phyloP scores from a whole-genome alignment of 2,797 vertebrate species.

The Acipenser oxyrinchus region DNA sequence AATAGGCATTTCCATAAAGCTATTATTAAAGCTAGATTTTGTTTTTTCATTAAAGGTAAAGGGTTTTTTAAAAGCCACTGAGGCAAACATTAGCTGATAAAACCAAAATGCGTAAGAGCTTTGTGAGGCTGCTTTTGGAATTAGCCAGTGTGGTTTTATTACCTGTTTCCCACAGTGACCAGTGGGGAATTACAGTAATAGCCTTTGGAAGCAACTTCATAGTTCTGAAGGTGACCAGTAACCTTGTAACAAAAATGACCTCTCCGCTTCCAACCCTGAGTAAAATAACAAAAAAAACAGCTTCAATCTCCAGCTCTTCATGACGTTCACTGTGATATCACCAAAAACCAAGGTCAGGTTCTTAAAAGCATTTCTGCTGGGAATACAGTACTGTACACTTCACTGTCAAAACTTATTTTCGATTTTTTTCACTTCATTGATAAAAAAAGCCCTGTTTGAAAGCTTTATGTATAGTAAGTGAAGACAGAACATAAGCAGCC shows the following conservation, averaged over 20 bases:
- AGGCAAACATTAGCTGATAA: neutral
- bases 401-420: neutral
- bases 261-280: constrained; percentile 83
- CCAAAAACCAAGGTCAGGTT: too few species aligned
- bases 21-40: too few species aligned
- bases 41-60: neutral
- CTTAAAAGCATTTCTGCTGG: too few species aligned
- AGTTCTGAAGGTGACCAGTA: constrained; percentile 67
- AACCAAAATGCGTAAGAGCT: neutral
- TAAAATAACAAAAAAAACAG: constrained; percentile 29
- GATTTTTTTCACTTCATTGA: neutral
- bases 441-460: neutral
- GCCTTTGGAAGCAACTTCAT: constrained; percentile 65
- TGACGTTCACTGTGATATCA: too few species aligned
- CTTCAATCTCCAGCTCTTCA: too few species aligned
- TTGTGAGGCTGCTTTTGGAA: neutral
- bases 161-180: constrained; percentile 82
- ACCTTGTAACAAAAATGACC: constrained; percentile 79
- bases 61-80: too few species aligned
- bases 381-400: too few species aligned
- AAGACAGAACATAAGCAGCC: neutral
- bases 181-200: constrained; percentile 82
- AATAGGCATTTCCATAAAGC: too few species aligned
- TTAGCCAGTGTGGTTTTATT: constrained; percentile 14
- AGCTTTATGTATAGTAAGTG: too few species aligned